phyloP scores from a whole-genome alignment of 2,797 vertebrate genomes.

The Periparus ater region DNA sequence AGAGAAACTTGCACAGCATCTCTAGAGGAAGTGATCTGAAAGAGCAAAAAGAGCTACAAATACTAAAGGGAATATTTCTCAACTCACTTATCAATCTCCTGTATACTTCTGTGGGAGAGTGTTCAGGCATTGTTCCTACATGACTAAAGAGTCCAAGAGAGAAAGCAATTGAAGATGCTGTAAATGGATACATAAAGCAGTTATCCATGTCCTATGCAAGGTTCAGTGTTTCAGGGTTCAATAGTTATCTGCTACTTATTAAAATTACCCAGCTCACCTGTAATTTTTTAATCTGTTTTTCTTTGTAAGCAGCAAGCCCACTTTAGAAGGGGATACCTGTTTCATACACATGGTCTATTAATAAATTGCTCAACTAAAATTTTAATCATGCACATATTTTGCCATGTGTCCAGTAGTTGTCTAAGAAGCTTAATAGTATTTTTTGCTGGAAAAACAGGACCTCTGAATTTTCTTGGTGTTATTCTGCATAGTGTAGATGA shows the following conservation, averaged over 20 bases:
- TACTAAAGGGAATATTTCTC: background rate
- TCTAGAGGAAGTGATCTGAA: background rate
- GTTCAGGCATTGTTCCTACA: background rate
- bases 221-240: background rate
- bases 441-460: background rate
- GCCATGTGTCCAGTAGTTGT: background rate
- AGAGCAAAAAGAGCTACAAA: background rate
- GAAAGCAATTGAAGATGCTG: background rate
- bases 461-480: background rate
- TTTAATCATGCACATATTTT: fast-evolving
- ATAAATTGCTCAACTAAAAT: background rate
- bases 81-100: background rate
- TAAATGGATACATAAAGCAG: background rate
- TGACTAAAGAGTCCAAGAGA: background rate
- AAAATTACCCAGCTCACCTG: background rate
- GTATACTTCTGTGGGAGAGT: background rate
- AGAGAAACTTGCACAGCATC: background rate
- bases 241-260: background rate
- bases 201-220: background rate
- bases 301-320: background rate
- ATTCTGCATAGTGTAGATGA: background rate
- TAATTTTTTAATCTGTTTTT: background rate
- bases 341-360: background rate
- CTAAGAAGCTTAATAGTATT: background rate
- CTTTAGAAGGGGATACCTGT: background rate